Percentiles rank a stretch among this genome's conserved stretches.
Conservation (phyloP, 2,797 vertebrate species). For the Alca torda region DNA sequence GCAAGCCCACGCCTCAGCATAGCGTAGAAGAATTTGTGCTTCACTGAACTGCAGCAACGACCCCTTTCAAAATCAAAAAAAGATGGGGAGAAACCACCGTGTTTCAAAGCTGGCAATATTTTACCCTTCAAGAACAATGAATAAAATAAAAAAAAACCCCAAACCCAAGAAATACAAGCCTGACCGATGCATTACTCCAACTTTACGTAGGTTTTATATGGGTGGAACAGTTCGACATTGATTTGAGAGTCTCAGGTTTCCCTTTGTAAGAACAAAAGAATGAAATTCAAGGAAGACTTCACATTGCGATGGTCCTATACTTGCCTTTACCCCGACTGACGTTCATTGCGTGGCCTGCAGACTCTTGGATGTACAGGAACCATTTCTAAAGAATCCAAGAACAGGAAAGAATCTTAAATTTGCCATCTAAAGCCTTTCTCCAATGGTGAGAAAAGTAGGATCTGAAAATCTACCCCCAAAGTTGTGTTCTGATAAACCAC, state of each 20-base stretch:
- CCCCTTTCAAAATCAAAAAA: not conserved
- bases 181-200: not conserved
- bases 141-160: not conserved
- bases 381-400: not conserved
- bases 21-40: not conserved
- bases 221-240: not conserved
- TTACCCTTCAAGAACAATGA: not conserved
- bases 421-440: not conserved
- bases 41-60: not conserved
- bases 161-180: not conserved
- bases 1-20: not conserved
- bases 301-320: fast-evolving
- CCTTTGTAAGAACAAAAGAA: not conserved
- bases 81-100: not conserved
- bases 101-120: not conserved
- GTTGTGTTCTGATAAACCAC: not conserved
- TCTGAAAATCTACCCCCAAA: not conserved
- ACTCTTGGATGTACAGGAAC: not conserved
- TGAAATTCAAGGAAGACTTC: not conserved
- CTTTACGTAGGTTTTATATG: not conserved
- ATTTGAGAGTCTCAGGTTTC: not conserved
- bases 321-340: not conserved
- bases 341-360: fast-evolving
- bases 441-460: not conserved
- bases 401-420: not conserved